Evolutionary conservation across 2,888 invertebrate genomes (phyloP), one percentile per base, ranked within the genome.

Genomic region (Plebejus melissa): DNA sequence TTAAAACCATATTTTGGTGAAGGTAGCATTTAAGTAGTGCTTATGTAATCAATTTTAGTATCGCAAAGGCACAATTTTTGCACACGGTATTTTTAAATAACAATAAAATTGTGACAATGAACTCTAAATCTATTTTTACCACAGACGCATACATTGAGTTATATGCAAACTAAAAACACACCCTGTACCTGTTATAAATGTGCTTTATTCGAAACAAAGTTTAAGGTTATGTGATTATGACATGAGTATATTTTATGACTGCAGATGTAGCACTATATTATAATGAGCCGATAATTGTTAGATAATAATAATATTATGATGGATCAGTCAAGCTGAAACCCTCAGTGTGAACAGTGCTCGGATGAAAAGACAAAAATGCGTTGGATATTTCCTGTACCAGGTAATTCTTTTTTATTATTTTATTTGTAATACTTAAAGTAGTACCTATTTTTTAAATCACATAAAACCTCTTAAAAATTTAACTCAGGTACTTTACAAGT

Each of bases 321-420:
- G 79, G 80, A 79, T 79, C 81, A 78, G 80, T 80, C 80, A 77
- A 86, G 85, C 84, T 86, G 85, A 86, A 78, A 76, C 58, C 78
- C 76, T 76, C 79, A 46, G 76, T 76, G 77, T 71, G 71, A 60
- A 60, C 75, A 57, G 60, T 76, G 75, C 76, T 74, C n/a, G 77
- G 76, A 76, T 57, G 76, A 84, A 85, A 81, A 80, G 82, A 82
- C 85, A 82, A 90, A 90, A 86, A 88, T 93, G 93, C 91, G 90
- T 86, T 93, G 93, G 93, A 93, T 93, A 86, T 91, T 93, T 81
- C 93, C 93, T 82, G 93, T 93, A 78, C 93, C 93, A 91, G 93
- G 93, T 93, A 80, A 83, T 11, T 75, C 3, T 60, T 69, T 32
- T 13, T 28, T 69, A 46, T 75, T 74, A 32, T 69, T 2, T 13